Conservation (phyloP, 1,140 invertebrate species). For the Himalopsyche phryganea region DNA sequence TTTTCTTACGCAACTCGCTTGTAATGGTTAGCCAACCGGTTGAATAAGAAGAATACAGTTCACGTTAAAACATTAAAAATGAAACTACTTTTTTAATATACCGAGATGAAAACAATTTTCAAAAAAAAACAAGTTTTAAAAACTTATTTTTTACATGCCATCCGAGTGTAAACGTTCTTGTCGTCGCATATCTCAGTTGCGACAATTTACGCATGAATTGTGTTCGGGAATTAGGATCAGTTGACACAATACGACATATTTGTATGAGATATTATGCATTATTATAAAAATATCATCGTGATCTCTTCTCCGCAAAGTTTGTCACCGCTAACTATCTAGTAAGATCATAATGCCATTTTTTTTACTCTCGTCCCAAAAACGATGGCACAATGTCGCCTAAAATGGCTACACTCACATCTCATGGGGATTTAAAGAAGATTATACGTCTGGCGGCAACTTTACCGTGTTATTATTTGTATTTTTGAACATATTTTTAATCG, state of each 20-base stretch:
- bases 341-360: conserved; percentile 23
- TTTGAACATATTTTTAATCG: conserved; percentile 12
- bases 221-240: conserved; percentile 13
- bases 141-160: not conserved
- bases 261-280: conserved; percentile 29
- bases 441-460: conserved; percentile 20
- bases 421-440: conserved; percentile 20
- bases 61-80: no score
- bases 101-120: no score
- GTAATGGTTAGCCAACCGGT: no score
- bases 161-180: not conserved
- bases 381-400: conserved; percentile 16
- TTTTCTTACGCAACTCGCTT: no score
- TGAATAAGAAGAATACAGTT: no score
- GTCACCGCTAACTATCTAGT: conserved; percentile 10
- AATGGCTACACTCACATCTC: conserved; percentile 8
- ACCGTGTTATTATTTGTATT: conserved; percentile 10
- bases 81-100: no score
- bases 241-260: conserved; percentile 30
- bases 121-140: no score
- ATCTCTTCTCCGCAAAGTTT: conserved; percentile 13
- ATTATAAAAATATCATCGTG: conserved; percentile 20
- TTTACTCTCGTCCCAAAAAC: conserved; percentile 1
- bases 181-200: conserved; percentile 18
- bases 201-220: conserved; percentile 31